These are phyloP conservation scores for Myiopsitta monachus DNA, from an alignment of 2,113 vertebrate species.

Conservation along the genomic window DNA sequence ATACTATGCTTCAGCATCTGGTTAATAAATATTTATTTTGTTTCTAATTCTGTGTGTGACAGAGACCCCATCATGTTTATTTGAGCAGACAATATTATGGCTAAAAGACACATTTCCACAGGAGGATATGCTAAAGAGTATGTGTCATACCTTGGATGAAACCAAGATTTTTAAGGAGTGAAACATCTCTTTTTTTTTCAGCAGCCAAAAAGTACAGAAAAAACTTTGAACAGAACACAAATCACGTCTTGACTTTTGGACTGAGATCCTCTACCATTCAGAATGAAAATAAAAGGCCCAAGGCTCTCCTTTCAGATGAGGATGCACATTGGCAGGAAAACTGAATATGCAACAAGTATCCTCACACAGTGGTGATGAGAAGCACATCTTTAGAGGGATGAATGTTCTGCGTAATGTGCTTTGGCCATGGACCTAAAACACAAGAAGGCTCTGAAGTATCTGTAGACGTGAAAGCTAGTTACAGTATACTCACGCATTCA, in stretches of 20 bases:
- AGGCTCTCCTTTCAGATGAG: neutral
- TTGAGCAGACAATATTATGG: neutral
- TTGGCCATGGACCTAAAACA: neutral
- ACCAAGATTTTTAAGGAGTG: neutral
- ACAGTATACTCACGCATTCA: neutral
- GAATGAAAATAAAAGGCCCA: neutral
- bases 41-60: conserved; percentile 10
- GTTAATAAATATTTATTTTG: conserved; percentile 59
- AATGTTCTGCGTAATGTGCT: neutral
- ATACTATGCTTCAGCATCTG: neutral
- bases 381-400: neutral
- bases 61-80: neutral
- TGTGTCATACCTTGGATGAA: neutral
- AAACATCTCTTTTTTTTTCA: neutral
- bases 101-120: conserved; percentile 11
- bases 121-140: neutral
- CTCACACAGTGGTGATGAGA: neutral
- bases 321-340: neutral
- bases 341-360: neutral
- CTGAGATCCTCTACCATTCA: neutral
- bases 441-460: neutral
- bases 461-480: neutral
- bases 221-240: neutral
- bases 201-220: neutral
- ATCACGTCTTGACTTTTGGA: neutral